Conservation (phyloP, 2,113 vertebrate genomes). For the Albula glossodonta region DNA sequence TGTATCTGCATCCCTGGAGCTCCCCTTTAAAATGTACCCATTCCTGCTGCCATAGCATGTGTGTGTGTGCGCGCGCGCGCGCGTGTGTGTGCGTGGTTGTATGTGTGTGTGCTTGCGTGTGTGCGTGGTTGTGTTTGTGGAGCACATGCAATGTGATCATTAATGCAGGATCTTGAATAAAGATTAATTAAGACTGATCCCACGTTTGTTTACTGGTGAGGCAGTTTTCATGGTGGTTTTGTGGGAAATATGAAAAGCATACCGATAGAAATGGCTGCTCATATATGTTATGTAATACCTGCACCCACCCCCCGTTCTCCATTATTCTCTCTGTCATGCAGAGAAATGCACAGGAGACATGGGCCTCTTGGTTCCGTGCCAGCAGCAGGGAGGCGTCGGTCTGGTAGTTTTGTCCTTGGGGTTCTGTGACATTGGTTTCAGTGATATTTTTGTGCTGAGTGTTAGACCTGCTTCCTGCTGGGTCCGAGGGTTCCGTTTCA, state of each 20-base stretch:
- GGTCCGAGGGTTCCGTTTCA: background rate
- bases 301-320: background rate
- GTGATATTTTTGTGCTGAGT: constrained; percentile 1
- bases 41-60: background rate
- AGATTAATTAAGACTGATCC: background rate
- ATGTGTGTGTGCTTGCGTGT: too few relatives aligned
- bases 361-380: background rate
- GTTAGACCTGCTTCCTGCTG: background rate
- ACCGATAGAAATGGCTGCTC: background rate
- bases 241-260: background rate
- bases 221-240: background rate
- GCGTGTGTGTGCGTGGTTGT: too few relatives aligned
- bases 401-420: background rate
- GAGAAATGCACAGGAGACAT: background rate
- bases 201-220: background rate
- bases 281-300: background rate
- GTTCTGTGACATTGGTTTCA: background rate
- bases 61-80: too few relatives aligned
- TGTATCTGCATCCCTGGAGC: background rate
- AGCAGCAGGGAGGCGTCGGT: background rate
- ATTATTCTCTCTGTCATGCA: background rate
- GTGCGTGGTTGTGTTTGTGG: background rate
- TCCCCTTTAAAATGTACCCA: background rate
- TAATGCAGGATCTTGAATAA: background rate
- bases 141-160: background rate